phyloP scores from a whole-genome alignment of 2,113 vertebrate species.

The Heloderma charlesbogerti region DNA sequence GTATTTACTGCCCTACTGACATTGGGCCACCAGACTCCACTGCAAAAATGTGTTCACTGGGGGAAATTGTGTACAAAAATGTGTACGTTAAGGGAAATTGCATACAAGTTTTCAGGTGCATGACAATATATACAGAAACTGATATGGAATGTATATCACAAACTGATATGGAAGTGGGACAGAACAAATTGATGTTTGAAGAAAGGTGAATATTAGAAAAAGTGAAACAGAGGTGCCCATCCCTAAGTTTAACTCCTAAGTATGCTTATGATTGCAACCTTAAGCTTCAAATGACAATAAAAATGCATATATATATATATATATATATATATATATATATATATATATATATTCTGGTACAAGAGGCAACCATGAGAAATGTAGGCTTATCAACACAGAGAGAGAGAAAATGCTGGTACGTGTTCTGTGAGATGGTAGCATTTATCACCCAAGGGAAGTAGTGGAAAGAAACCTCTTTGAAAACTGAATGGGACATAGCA shows the following conservation, averaged over 20 bases:
- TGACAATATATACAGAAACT: too few species aligned
- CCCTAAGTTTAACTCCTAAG: background rate
- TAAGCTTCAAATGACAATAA: constrained; percentile 29
- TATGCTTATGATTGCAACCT: background rate
- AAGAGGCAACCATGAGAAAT: constrained; percentile 67
- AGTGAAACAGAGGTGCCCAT: too few species aligned
- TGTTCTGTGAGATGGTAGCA: constrained; percentile 52
- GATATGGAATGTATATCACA: too few species aligned
- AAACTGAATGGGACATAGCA: background rate
- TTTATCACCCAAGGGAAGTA: constrained; percentile 50
- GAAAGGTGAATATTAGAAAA: too few species aligned
- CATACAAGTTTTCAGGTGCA: too few species aligned
- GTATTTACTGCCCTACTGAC: too few species aligned
- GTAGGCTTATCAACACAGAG: constrained; percentile 59
- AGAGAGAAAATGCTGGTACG: constrained; percentile 60
- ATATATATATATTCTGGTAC: constrained; percentile 32
- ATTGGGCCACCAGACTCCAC: too few species aligned
- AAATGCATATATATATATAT: background rate
- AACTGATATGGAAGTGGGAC: too few species aligned
- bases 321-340: background rate
- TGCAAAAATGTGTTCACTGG: too few species aligned
- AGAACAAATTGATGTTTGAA: too few species aligned
- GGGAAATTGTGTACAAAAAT: too few species aligned
- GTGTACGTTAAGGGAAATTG: too few species aligned
- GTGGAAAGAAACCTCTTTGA: constrained; percentile 42